Conservation (phyloP, 2,113 vertebrate species). For the Calonectris borealis region DNA sequence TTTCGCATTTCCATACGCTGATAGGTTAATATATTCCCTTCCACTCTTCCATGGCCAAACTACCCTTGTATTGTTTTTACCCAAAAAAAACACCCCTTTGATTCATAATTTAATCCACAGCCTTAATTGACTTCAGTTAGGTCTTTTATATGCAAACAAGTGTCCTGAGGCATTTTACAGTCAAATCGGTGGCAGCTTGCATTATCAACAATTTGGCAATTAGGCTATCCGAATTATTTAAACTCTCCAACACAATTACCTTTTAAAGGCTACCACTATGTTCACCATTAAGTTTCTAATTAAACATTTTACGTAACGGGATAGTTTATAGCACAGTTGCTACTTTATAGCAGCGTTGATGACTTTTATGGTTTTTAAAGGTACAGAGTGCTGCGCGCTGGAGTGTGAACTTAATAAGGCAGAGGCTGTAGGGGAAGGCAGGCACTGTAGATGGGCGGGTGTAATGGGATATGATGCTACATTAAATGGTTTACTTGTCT, state of each 20-base stretch:
- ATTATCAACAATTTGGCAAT: slow-evolving; percentile 67
- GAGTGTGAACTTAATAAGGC: slow-evolving; percentile 25
- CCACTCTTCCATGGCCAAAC: not conserved
- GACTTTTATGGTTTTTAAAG: slow-evolving; percentile 54
- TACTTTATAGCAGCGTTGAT: slow-evolving; percentile 41
- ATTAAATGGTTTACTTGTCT: not conserved
- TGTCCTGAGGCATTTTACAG: slow-evolving; percentile 55
- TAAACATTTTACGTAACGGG: slow-evolving; percentile 64
- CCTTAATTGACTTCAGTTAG: slow-evolving; percentile 44
- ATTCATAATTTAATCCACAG: slow-evolving; percentile 48
- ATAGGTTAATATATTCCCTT: not conserved
- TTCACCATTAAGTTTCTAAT: slow-evolving; percentile 71
- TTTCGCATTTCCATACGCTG: not conserved
- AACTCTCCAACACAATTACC: slow-evolving; percentile 66
- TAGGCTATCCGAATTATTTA: slow-evolving; percentile 67
- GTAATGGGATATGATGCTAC: not conserved
- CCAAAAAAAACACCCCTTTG: not conserved
- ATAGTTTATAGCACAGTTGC: slow-evolving; percentile 46
- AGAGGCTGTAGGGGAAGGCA: not conserved
- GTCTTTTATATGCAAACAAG: slow-evolving; percentile 70
- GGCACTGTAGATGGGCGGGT: not conserved
- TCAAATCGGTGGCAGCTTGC: slow-evolving; percentile 36
- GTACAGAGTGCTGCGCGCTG: not conserved
- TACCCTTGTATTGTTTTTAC: slow-evolving; percentile 16
- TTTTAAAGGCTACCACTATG: slow-evolving; percentile 64